Conservation (phyloP, 1,140 invertebrate species). For the Rhagoletis pomonella region DNA sequence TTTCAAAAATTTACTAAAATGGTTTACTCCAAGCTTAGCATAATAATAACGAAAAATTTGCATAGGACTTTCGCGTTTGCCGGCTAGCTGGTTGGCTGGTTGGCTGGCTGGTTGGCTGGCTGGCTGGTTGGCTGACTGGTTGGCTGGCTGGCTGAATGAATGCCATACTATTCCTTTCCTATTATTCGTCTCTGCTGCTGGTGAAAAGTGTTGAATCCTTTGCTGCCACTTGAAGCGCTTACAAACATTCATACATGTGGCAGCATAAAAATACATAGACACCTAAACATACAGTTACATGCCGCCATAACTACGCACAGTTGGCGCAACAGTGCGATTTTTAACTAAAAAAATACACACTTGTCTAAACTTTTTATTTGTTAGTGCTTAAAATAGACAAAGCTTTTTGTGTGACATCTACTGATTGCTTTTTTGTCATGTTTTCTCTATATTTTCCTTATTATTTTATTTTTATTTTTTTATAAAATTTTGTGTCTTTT, state of each 20-base stretch:
- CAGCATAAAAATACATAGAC: background rate
- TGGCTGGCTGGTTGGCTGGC: background rate
- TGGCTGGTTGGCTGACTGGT: background rate
- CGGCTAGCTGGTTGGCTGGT: background rate
- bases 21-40: constrained; percentile 70
- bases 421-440: background rate
- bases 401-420: background rate
- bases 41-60: constrained; percentile 63
- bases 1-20: constrained; percentile 62
- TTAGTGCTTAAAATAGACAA: constrained; percentile 1
- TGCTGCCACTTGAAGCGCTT: background rate
- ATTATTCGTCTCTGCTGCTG: background rate
- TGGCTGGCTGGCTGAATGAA: no score
- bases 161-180: no score
- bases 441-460: background rate
- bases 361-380: background rate
- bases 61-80: constrained; percentile 57
- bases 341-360: constrained; percentile 23
- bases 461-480: background rate
- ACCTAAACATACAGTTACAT: background rate
- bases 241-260: background rate
- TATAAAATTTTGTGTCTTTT: background rate
- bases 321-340: background rate
- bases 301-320: background rate
- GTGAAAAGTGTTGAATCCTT: background rate